Conservation (phyloP, 2,888 invertebrate species). For the Microplitis manilae region DNA sequence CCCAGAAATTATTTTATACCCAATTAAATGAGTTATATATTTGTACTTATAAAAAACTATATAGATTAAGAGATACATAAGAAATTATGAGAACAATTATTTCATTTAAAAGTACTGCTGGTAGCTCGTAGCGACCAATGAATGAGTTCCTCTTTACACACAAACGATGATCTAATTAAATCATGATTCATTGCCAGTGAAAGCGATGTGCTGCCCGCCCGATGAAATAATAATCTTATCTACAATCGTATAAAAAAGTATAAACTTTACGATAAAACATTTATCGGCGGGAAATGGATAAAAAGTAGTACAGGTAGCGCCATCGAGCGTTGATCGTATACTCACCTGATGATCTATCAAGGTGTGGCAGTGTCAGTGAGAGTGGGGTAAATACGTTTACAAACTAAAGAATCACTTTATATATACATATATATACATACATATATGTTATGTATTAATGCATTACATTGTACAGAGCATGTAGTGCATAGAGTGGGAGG, state of each 20-base stretch:
- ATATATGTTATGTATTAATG: not conserved
- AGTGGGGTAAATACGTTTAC: not conserved
- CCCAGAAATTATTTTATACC: not conserved
- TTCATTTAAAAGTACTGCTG: constrained; percentile 17
- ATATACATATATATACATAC: too few species aligned
- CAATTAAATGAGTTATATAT: not conserved
- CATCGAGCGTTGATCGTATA: not conserved
- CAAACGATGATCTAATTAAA: constrained; percentile 3
- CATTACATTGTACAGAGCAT: not conserved
- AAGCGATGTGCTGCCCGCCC: not conserved
- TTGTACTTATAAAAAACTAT: not conserved
- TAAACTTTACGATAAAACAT: too few species aligned
- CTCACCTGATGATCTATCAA: not conserved
- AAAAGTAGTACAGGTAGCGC: not conserved
- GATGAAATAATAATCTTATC: constrained; percentile 3
- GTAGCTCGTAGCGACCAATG: not conserved
- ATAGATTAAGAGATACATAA: constrained; percentile 1
- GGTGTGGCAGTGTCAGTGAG: constrained; percentile 3
- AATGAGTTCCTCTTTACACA: not conserved
- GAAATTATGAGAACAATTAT: constrained; percentile 3
- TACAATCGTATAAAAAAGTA: not conserved
- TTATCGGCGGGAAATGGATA: constrained; percentile 4
- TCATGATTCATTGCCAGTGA: constrained; percentile 11
- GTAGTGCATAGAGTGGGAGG: constrained; percentile 7
- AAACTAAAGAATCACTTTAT: not conserved